Evolutionary conservation across 2,888 invertebrate species (phyloP), one percentile per base, ranked within the genome.

Genomic region (Morpho helenor): DNA sequence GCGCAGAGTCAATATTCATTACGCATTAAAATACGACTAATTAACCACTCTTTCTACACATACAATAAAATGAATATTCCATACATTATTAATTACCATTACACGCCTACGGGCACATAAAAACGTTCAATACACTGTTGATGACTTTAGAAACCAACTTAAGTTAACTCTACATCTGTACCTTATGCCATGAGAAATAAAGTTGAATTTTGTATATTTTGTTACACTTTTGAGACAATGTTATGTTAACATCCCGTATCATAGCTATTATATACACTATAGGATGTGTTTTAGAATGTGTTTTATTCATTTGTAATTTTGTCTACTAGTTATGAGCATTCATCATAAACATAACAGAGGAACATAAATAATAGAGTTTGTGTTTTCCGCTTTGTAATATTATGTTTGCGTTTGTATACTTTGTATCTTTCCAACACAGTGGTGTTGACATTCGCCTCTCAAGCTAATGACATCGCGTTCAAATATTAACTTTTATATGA

Each of bases 301-400:
- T 31, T 31, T 31, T 31, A 31, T 31, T 31, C 31, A 23, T 31
- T 31, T 31, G 31, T 31, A 5, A 31, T 31, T 31, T 31, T 31
- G 16, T 39, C 50, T 49, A 56, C 55, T 49, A 44, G 55, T 59
- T 69, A 71, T 72, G 63, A 68, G 73, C 71, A 81, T 84, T 75
- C 77, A 83, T 84, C 84, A 84, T 80, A 75, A 68, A 62, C 71
- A 53, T 57, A 77, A 79, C 76, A 79, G 75, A 74, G 65, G 68
- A 75, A 72, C 75, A 79, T 84, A 81, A 85, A 84, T 84, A 77
- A 79, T 73, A 76, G 72, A 74, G 76, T 75, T 77, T 74, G 70
- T 76, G 66, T 70, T 64, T 76, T 79, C 75, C 68, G 65, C 76
- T 80, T 79, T 68, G 74, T 56, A 67, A 62, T 59, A 50, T 59